These are phyloP conservation scores for Megaceryle alcyon DNA, from an alignment of 2,797 vertebrate genomes.

Conservation along the genomic window DNA sequence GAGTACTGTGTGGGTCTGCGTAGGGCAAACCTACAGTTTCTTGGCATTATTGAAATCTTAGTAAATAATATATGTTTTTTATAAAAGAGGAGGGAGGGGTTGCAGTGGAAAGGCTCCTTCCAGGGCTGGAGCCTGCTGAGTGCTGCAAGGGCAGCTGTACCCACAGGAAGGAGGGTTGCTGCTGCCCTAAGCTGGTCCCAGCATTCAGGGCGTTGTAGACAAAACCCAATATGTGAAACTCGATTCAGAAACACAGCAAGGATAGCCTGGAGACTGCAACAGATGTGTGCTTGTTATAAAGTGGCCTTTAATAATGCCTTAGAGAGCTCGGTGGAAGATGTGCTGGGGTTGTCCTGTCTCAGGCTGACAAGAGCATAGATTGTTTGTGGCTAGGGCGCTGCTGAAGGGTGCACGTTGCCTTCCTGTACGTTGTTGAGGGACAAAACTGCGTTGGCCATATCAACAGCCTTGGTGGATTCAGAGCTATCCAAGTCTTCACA, in stretches of 20 bases:
- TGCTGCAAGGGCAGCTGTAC: not conserved
- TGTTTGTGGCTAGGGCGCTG: not conserved
- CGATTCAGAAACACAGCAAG: not conserved
- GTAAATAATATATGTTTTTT: not conserved
- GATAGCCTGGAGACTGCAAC: not conserved
- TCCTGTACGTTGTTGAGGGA: not conserved
- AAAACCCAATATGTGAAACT: not conserved
- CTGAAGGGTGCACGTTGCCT: not conserved
- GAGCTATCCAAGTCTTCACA: not conserved
- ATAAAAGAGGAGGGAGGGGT: not conserved
- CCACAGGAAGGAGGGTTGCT: not conserved
- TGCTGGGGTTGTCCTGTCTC: constrained; percentile 6
- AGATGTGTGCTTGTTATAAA: not conserved
- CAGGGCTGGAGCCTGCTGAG: not conserved
- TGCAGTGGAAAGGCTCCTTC: not conserved
- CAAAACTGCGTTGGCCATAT: not conserved
- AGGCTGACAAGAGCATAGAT: not conserved
- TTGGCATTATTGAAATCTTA: not conserved
- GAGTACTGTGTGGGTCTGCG: not conserved
- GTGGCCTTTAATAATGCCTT: constrained; percentile 32
- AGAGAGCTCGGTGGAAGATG: not conserved
- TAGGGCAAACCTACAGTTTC: not conserved
- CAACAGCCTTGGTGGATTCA: not conserved
- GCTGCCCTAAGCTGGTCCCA: not conserved
- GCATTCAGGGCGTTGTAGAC: not conserved